Percentiles rank a stretch among this genome's conserved stretches.
Conservation (phyloP, 2,113 vertebrate genomes). For the Sinocyclocheilus rhinocerous region DNA sequence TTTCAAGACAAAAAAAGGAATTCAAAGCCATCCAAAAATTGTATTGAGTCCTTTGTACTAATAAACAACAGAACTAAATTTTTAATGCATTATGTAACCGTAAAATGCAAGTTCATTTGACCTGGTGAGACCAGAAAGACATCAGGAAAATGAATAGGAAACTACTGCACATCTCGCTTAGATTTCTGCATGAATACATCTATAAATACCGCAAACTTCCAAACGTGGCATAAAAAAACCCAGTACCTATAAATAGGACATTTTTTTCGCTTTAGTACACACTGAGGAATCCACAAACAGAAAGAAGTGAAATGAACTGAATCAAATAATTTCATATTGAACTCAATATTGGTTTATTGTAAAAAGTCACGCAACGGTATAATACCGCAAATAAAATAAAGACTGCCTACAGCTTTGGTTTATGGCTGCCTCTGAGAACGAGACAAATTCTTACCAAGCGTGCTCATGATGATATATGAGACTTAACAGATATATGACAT, state of each 20-base stretch:
- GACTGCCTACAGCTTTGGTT: slow-evolving; percentile 9
- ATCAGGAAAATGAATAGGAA: not conserved
- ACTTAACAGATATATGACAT: slow-evolving; percentile 16
- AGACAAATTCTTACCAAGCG: slow-evolving; percentile 18
- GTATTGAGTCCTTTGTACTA: not conserved
- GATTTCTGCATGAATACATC: not conserved
- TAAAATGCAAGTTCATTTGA: not conserved
- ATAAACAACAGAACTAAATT: not conserved
- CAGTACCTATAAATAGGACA: slow-evolving; percentile 30
- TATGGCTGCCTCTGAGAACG: not conserved
- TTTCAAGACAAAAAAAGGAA: not conserved
- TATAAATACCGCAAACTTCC: slow-evolving; percentile 26
- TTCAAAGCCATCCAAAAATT: not conserved
- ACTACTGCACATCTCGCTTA: not conserved
- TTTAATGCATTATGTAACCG: not conserved
- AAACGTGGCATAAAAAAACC: not conserved
- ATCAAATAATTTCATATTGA: not conserved
- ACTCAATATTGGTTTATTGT: not conserved
- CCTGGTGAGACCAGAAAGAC: not conserved
- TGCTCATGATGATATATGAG: not conserved
- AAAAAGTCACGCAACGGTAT: slow-evolving; percentile 9
- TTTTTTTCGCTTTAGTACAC: not conserved
- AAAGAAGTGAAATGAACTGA: not conserved
- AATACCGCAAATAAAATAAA: not conserved
- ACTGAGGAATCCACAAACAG: not conserved